Conservation (phyloP, 2,113 vertebrate species). For the Odocoileus virginianus region DNA sequence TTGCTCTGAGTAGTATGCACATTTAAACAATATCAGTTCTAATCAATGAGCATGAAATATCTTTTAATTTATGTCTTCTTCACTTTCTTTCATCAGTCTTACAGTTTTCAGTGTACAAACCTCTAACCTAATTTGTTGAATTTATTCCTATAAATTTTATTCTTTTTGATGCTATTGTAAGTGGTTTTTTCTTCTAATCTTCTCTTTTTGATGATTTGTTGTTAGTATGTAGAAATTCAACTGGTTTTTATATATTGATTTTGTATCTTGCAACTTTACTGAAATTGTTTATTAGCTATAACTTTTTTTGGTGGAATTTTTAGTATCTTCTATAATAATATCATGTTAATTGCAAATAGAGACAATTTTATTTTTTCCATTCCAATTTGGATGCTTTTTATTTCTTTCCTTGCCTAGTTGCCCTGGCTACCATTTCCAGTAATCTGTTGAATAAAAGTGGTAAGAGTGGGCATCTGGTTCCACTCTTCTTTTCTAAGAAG, state of each 20-base stretch:
- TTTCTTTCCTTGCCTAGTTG: background rate
- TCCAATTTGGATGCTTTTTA: background rate
- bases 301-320: background rate
- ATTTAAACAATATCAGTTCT: background rate
- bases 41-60: background rate
- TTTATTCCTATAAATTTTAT: background rate
- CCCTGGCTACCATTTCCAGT: background rate
- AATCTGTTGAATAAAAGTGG: background rate
- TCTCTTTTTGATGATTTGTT: background rate
- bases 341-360: background rate
- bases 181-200: background rate
- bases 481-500: background rate
- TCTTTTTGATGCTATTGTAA: background rate
- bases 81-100: background rate
- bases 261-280: background rate
- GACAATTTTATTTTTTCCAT: background rate
- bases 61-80: background rate
- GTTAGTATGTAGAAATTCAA: background rate
- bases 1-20: background rate
- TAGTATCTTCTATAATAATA: background rate
- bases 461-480: background rate
- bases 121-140: background rate
- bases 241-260: background rate
- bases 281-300: background rate
- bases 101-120: background rate